Base-by-base conservation (phyloP, 2,888 invertebrate species). In the Eupithecia dodoneata region DNA sequence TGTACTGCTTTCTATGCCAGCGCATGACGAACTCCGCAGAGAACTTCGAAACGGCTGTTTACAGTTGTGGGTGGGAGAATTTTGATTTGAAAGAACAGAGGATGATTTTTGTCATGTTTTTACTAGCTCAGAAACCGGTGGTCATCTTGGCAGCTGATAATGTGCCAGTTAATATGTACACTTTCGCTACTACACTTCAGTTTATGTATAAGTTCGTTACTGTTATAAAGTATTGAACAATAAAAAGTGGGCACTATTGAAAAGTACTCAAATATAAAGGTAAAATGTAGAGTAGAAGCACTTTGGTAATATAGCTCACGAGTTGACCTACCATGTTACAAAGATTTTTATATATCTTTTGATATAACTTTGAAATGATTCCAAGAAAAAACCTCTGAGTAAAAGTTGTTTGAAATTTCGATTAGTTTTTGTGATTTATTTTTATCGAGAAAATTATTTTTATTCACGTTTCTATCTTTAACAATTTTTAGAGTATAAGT, bases 21-120 rank as follows among this genome's bases (percentile, higher is more conserved):
- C 85, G 86, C 47, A 79, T 94, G 79, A 89, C 90, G 4, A 90
- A 93, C 77, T 90, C 92, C 4, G 88, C 94, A 0, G 92, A 92
- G 78, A 75, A 78, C 3, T 94, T 93, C 67, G 93, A 92, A 77
- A 86, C 80, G 6, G 87, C 93, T 0, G 88, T 94, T 0, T 94
- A 94, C 76, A 84, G 89, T 66, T 94, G 94, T 79, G 94, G 94
- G 0, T 94, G 94, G 94, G 93, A 94, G 81, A 91, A 90, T 9
- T 93, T 93, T 70, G 84, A 85, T 41, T 41, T 88, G n/a, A 89
- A 85, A 2, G 91, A 93, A 66, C 87, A 87, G 83, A 92, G 87
- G 79, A 76, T 88, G 9, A 79, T 93, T 1, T 92, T 85, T 44
- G 77, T 90, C 13, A 91, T 93, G 88, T 80, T 94, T 18, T 72